Percentiles rank a stretch among this genome's conserved stretches.
phyloP scores from a whole-genome alignment of 64 coral and sea anemone genomes.

The Porites lutea region DNA sequence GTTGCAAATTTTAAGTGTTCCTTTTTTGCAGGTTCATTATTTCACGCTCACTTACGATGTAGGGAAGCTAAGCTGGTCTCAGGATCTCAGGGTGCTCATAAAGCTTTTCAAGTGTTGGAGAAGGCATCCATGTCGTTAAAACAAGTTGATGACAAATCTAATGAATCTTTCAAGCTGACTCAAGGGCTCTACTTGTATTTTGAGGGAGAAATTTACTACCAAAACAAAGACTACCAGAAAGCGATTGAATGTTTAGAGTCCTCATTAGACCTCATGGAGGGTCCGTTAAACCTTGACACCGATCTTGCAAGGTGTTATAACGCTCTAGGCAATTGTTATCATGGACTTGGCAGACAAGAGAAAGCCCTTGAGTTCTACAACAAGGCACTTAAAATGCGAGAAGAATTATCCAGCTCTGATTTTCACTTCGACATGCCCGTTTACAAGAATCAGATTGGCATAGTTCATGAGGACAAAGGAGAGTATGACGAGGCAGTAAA shows the following conservation, averaged over 20 bases:
- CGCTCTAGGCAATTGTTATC: slow-evolving; percentile 44
- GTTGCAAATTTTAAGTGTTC: no score
- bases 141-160: not conserved
- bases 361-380: slow-evolving; percentile 13
- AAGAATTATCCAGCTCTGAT: not conserved
- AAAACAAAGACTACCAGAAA: not conserved
- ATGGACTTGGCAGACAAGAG: not conserved
- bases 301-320: slow-evolving; percentile 28
- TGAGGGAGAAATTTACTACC: not conserved
- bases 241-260: not conserved
- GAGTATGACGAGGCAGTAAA: slow-evolving; percentile 4
- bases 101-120: not conserved
- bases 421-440: slow-evolving; percentile 24
- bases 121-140: not conserved
- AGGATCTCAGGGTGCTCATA: not conserved
- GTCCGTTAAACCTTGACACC: slow-evolving; percentile 5
- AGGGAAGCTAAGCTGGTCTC: not conserved
- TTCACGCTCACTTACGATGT: not conserved
- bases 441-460: slow-evolving; percentile 42
- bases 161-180: not conserved
- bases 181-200: not conserved
- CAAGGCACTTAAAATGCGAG: slow-evolving; percentile 17
- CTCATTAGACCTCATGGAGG: not conserved
- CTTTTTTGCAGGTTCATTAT: not conserved
- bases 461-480: not conserved